Base-by-base conservation (phyloP, 2,888 invertebrate species). In the Drosophila limbata region DNA sequence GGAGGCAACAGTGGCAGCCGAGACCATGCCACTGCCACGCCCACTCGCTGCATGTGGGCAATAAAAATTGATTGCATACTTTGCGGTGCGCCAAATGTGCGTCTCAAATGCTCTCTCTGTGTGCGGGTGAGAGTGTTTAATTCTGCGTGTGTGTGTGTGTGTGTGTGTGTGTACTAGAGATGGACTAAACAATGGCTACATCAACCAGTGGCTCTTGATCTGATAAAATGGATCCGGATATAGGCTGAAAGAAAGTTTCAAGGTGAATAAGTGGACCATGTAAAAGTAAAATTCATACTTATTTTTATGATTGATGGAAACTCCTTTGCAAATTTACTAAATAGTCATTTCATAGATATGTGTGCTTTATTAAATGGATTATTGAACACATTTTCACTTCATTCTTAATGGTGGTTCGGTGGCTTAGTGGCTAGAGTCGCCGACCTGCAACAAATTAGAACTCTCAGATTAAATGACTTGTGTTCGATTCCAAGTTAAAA, bases 61-160 rank as follows among this genome's bases (percentile, higher is more conserved):
- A 87, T 85, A 81, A 85, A 85, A 84, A 84, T 83, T 85, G 79
- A 87, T 85, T 83, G 81, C 74, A 76, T 79, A 83, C 85, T 87
- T 85, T 85, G 85, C 55, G 88, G 85, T 67, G 55, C 62, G 65
- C 73, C 77, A 73, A 87, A 81, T 84, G 83, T 72, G 72, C 62
- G 48, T 50, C 51, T 19, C 63, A 51, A 37, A 37, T 37, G 45
- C 33, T 11, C n/a, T 21, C 44, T 37, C 15, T 56, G 10, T 37
- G 9, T 50, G 9, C 19, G 19, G 33, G 39, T 40, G 52, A 6
- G 11, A 3, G 31, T 9, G 15, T 21, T 4, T 51, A 56, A 11
- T 33, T 40, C 37, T 51, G n/a, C n/a, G 37, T 61, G 25, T 39
- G 39, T 44, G 56, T 50, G 25, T 55, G 9, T 4, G 28, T 28